Conservation (phyloP, 2,113 vertebrate genomes). For the Alligator sinensis region DNA sequence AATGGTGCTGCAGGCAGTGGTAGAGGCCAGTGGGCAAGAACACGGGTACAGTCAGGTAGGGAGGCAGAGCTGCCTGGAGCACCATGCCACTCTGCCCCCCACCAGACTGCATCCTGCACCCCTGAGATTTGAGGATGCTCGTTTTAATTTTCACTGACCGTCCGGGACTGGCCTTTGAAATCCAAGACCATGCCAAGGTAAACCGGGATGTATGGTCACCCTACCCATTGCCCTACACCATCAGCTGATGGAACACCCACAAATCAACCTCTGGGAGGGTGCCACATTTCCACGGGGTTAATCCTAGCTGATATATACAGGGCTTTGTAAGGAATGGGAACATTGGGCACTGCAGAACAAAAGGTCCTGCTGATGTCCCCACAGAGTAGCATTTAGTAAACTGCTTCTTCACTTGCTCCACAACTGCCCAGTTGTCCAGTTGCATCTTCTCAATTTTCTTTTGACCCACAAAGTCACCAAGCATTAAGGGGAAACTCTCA, state of each 20-base stretch:
- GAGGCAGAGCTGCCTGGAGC: too few relatives aligned
- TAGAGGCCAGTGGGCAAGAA: too few relatives aligned
- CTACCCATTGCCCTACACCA: not conserved
- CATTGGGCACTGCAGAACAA: conserved; percentile 49
- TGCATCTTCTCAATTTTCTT: conserved; percentile 51
- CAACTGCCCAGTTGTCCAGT: conserved; percentile 47
- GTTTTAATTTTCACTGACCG: too few relatives aligned
- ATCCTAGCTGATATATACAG: not conserved
- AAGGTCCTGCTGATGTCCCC: conserved; percentile 54
- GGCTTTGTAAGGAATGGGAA: conserved; percentile 51
- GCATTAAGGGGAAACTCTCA: not conserved
- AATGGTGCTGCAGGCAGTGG: too few relatives aligned
- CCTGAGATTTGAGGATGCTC: too few relatives aligned
- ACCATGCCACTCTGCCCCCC: too few relatives aligned
- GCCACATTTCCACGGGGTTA: not conserved
- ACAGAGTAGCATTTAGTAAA: conserved; percentile 69
- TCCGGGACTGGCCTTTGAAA: too few relatives aligned
- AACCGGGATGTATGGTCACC: too few relatives aligned
- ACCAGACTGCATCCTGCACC: too few relatives aligned
- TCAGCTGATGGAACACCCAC: not conserved
- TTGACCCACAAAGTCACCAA: conserved; percentile 24
- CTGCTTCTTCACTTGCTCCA: conserved; percentile 52
- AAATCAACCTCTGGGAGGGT: not conserved
- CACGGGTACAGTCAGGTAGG: too few relatives aligned
- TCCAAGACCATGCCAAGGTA: too few relatives aligned